phyloP scores from a whole-genome alignment of 2,888 invertebrate species.

The Plagodis pulveraria region DNA sequence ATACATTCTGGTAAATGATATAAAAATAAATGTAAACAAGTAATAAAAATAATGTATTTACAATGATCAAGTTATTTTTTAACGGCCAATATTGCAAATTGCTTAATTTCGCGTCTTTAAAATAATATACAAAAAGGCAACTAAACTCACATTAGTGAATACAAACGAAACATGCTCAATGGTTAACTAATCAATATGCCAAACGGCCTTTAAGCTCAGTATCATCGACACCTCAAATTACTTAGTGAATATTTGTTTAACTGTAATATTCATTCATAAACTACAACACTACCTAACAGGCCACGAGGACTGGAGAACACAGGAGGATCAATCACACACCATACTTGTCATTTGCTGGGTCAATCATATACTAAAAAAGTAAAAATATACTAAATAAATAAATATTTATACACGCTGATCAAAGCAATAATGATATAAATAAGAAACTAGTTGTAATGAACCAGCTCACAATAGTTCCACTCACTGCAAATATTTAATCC shows the following conservation, averaged over 20 bases:
- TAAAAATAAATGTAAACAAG: slow-evolving; percentile 58
- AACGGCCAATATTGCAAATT: slow-evolving; percentile 43
- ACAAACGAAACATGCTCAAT: slow-evolving; percentile 29
- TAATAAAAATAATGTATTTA: slow-evolving; percentile 63
- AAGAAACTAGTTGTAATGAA: background rate
- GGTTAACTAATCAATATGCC: slow-evolving; percentile 25
- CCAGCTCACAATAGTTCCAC: slow-evolving; percentile 10
- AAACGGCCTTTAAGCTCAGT: slow-evolving; percentile 24
- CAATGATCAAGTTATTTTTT: slow-evolving; percentile 58
- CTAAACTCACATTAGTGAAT: slow-evolving; percentile 41
- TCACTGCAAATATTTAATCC: background rate
- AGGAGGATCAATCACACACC: slow-evolving; percentile 4
- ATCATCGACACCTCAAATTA: slow-evolving; percentile 23
- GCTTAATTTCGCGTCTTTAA: slow-evolving; percentile 22
- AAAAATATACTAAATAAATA: slow-evolving; percentile 3
- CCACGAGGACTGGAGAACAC: slow-evolving; percentile 8
- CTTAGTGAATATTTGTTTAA: slow-evolving; percentile 6
- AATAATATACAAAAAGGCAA: slow-evolving; percentile 43
- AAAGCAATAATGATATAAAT: slow-evolving; percentile 2
- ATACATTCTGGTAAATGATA: slow-evolving; percentile 67
- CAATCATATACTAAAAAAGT: background rate
- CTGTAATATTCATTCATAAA: background rate
- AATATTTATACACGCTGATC: slow-evolving; percentile 4
- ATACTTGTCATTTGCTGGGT: background rate
- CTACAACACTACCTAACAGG: background rate